Base-by-base conservation (phyloP, 2,888 invertebrate genomes). In the Conops quadrifasciatus region DNA sequence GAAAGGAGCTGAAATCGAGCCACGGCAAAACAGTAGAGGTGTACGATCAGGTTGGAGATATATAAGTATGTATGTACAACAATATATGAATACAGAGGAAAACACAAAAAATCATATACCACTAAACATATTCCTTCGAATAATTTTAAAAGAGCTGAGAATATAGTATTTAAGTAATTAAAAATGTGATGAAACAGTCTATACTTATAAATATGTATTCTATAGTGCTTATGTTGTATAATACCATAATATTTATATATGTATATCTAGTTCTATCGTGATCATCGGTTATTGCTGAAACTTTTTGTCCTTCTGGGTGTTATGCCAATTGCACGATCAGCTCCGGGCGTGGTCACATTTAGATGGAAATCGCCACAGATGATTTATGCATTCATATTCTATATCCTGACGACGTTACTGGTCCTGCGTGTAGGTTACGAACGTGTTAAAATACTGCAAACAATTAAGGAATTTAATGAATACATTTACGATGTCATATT, bases 401-500 rank as follows among this genome's bases (percentile, higher is more conserved):
- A 91, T 82, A 86, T 88, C 11, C 83, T 88, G 0, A 87, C 89
- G 2, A 89, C 90, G 0, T 80, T 86, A 0, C 80, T 91, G 0
- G 91, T 91, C 0, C 74, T 90, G 1, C 77, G 88, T 5, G 90
- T 91, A 1, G 91, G 91, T 1, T 89, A 89, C 76, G 90, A 91
- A 79, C 85, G 91, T 1, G 75, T 91, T 47, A 84, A 88, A 79
- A 90, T 91, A 73, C 81, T 91, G 21, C 85, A 88, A 24, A 89
- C 89, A 26, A 89, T 89, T 73, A 87, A 87, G 71, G 89, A 89
- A 77, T 91, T 91, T 77, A 91, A 91, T 79, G 91, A 91, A 77
- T 91, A 90, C 77, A 91, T 91, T 77, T 91, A 91, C 79, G 89
- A 90, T 0, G 88, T 91, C 67, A 86, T 91, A 16, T 91, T 91